Percentiles rank a stretch among this genome's conserved stretches.
Evolutionary conservation across 1,140 invertebrate genomes (phyloP).

Genomic region (Orchestia grillus): DNA sequence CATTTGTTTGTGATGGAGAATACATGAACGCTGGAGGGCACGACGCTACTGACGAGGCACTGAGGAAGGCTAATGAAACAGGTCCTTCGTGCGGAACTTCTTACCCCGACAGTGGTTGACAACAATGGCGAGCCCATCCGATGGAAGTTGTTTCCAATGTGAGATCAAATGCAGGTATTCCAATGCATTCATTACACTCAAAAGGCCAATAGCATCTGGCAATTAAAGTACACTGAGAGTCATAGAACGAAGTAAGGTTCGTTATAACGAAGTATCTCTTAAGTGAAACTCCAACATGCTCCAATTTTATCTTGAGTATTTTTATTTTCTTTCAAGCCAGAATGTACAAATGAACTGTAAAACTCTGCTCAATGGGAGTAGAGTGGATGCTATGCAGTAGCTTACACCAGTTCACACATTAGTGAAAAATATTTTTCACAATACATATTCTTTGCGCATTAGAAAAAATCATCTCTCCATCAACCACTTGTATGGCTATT

Average conservation of each 20-base stretch:
- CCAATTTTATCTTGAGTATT: neutral
- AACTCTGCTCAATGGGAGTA: neutral
- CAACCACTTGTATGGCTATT: neutral
- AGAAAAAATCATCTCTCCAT: neutral
- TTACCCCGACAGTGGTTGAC: slow-evolving; percentile 59
- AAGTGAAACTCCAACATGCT: neutral
- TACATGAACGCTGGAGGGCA: neutral
- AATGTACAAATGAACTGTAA: neutral
- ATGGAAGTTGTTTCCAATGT: neutral
- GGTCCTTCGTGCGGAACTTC: slow-evolving; percentile 59
- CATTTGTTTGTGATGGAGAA: neutral
- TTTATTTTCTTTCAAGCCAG: neutral
- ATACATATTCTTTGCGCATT: neutral
- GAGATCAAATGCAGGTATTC: neutral
- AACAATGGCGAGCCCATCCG: slow-evolving; percentile 19
- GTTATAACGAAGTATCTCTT: neutral
- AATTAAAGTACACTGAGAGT: neutral
- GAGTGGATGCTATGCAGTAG: neutral
- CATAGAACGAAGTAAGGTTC: neutral
- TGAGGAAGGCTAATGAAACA: slow-evolving; percentile 66
- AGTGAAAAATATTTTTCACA: neutral
- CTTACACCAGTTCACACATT: neutral
- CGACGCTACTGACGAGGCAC: slow-evolving; percentile 43
- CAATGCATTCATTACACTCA: neutral
- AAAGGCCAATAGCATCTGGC: neutral